Base-by-base conservation (phyloP, 2,888 invertebrate species). In the Bellardia bayeri region DNA sequence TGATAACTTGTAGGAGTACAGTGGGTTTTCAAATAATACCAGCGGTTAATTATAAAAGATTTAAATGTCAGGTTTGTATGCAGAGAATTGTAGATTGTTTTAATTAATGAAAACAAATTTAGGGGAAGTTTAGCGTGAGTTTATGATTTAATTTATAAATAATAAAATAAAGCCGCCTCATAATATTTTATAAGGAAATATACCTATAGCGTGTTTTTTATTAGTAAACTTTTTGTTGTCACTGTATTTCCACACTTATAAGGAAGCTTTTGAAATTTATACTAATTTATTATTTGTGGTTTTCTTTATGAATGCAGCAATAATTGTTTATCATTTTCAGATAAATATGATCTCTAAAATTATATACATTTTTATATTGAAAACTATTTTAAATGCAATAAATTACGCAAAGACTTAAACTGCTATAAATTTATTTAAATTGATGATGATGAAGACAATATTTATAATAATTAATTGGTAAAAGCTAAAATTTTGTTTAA, bases 391-490 rank as follows among this genome's bases (percentile, higher is more conserved):
- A 37, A 37, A 37, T 37, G 37, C 4, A 3, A 30, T 1, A 61
- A 45, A 42, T 72, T 82, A 74, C 33, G 64, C 66, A 74, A 75
- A 82, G 68, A 37, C 37, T 51, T 61, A 56, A 82, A 74, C 13
- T 79, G 56, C 16, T 56, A 82, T 49, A 75, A 82, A 68, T 78
- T 83, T 71, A 64, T 83, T 83, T 83, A 71, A 83, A 83, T 83
- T 71, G 78, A 64, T 56, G 54, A 75, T n/a, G n/a, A n/a, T n/a
- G n/a, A 33, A 75, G 16, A 49, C 37, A 37, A 37, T 37, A 4
- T 33, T n/a, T 54, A 54, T 54, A 2, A 54, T n/a, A 54, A 54
- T n/a, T 54, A 54, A 54, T 54, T 54, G 51, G 14, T n/a, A 14
- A 54, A 11, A 45, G 45, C 37, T 37, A 6, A 5, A 37, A 3